Conservation (phyloP, 2,797 vertebrate genomes). For the Sitta carolinensis region DNA sequence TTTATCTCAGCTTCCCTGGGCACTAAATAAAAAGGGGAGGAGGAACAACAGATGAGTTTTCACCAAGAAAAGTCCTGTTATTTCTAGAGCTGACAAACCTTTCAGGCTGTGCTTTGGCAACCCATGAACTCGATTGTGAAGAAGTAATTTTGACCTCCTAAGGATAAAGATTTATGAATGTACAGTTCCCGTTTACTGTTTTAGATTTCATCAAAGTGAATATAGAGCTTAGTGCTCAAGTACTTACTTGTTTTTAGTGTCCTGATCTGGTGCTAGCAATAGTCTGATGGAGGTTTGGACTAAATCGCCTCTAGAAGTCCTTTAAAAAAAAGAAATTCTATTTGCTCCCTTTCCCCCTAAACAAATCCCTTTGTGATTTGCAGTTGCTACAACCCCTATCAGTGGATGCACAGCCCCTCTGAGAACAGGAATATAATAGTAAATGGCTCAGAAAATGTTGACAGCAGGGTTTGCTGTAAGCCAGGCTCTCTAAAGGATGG, state of each 20-base stretch:
- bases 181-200: not conserved
- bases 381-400: not conserved
- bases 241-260: not conserved
- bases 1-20: not conserved
- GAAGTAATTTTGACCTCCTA: constrained; percentile 4
- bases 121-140: not conserved
- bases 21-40: not conserved
- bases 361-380: not conserved
- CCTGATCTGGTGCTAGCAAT: not conserved
- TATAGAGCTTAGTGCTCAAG: not conserved
- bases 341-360: not conserved
- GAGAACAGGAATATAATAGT: not conserved
- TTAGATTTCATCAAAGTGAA: not conserved
- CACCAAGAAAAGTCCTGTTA: not conserved
- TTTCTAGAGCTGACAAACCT: not conserved
- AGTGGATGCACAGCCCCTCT: not conserved
- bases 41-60: not conserved
- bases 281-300: not conserved
- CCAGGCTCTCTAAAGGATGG: not conserved
- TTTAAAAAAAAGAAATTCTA: not conserved
- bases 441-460: not conserved
- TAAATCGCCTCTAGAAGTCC: not conserved
- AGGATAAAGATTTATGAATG: not conserved
- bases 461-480: not conserved
- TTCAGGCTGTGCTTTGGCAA: constrained; percentile 2